phyloP scores from a whole-genome alignment of 2,797 vertebrate species.

The Pterois miles region DNA sequence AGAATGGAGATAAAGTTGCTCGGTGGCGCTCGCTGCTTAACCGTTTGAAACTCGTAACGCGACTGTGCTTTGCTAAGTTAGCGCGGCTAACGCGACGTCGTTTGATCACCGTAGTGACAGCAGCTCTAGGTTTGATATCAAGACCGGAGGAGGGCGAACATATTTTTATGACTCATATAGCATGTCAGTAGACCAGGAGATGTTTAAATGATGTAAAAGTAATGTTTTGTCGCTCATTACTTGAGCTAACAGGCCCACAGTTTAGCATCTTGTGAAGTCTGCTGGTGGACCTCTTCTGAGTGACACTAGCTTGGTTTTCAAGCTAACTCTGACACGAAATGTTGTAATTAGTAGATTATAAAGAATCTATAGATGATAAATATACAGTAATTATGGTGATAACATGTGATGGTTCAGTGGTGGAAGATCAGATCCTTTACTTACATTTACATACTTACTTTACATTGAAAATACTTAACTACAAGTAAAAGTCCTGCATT shows the following conservation, averaged over 20 bases:
- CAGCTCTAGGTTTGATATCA: background rate
- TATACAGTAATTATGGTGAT: rapidly evolving
- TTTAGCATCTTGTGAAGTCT: background rate
- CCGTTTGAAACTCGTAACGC: background rate
- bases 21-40: rapidly evolving
- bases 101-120: conserved; percentile 3
- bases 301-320: too few species aligned
- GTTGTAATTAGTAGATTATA: background rate
- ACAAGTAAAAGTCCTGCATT: background rate
- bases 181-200: background rate
- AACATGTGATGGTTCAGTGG: too few species aligned
- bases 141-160: background rate
- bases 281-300: background rate
- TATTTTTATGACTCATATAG: background rate
- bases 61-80: conserved; percentile 7
- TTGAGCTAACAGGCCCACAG: background rate
- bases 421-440: background rate
- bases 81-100: conserved; percentile 41
- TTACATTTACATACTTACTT: too few species aligned
- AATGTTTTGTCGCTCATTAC: background rate
- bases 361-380: background rate
- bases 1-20: background rate
- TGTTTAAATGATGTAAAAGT: background rate
- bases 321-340: background rate
- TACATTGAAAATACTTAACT: background rate